phyloP scores from a whole-genome alignment of 2,797 vertebrate species.

The Hydrolagus colliei region DNA sequence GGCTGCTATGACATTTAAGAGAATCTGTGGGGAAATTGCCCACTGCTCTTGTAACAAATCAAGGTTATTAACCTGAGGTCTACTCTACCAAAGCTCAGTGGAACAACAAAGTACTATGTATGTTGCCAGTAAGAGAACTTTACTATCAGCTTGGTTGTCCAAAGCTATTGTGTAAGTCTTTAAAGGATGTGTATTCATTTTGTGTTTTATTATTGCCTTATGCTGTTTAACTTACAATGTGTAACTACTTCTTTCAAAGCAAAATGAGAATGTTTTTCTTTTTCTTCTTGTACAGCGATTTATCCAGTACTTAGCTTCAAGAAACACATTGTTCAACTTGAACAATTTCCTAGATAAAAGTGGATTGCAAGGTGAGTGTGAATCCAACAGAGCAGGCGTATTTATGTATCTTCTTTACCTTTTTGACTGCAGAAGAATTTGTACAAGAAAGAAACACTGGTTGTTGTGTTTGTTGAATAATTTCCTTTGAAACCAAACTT shows the following conservation, averaged over 20 bases:
- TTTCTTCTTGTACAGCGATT: slow-evolving; percentile 71
- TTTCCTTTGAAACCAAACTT: too few species aligned
- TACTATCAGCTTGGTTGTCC: neutral
- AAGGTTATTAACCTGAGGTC: neutral
- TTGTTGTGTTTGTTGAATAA: too few species aligned
- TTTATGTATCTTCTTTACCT: neutral
- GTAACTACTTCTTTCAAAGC: neutral
- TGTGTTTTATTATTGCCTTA: neutral
- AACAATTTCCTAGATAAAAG: slow-evolving; percentile 99
- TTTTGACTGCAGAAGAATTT: neutral
- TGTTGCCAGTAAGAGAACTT: neutral
- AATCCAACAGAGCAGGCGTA: neutral
- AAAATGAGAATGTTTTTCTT: slow-evolving; percentile 28
- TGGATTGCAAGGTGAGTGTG: slow-evolving; percentile 85
- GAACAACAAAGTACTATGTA: neutral
- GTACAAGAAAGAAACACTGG: neutral
- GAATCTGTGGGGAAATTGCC: neutral
- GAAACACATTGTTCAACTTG: slow-evolving; percentile 98
- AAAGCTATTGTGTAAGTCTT: neutral
- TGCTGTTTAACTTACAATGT: neutral
- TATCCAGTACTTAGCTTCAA: slow-evolving; percentile 98
- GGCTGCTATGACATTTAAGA: neutral
- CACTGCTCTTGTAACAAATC: neutral
- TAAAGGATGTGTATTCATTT: neutral
- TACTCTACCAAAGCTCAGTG: neutral